Evolutionary conservation across 2,113 vertebrate genomes (phyloP).

Genomic region (Xiphophorus couchianus): DNA sequence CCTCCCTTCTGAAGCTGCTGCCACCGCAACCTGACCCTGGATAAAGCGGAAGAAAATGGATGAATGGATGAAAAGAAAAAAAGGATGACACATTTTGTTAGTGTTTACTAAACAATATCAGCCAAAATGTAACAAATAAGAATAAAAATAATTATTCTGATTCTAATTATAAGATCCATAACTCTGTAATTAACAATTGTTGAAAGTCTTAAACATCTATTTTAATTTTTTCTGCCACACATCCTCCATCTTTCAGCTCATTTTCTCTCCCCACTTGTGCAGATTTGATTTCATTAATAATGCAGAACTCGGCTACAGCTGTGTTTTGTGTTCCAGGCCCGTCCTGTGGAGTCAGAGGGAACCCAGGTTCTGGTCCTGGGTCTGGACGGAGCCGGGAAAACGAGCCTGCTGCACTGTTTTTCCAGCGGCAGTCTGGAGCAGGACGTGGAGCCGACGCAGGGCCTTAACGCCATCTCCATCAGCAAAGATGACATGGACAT

Average conservation of each 20-base stretch:
- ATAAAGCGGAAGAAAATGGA: too few species aligned
- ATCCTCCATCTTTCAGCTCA: not conserved
- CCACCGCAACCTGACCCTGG: too few species aligned
- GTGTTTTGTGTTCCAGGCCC: constrained; percentile 67
- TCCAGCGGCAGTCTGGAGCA: constrained; percentile 81
- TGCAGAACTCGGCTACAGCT: not conserved
- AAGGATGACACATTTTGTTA: too few species aligned
- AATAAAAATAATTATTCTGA: too few species aligned
- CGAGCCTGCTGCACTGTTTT: constrained; percentile 86
- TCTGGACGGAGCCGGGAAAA: constrained; percentile 93
- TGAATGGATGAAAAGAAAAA: too few species aligned
- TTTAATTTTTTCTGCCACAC: not conserved
- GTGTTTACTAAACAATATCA: too few species aligned
- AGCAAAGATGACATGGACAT: constrained; percentile 82
- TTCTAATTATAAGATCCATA: not conserved
- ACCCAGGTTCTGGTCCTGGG: constrained; percentile 91
- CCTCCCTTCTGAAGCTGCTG: too few species aligned
- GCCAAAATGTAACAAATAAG: too few species aligned
- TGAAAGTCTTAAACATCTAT: not conserved
- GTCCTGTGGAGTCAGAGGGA: constrained; percentile 11
- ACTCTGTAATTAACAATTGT: not conserved
- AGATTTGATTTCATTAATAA: not conserved
- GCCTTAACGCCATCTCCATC: constrained; percentile 87
- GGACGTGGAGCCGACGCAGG: constrained; percentile 84
- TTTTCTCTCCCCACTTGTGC: not conserved